These are phyloP conservation scores for Chorisops tibialis DNA, from an alignment of 2,888 invertebrate species.

Conservation along the genomic window DNA sequence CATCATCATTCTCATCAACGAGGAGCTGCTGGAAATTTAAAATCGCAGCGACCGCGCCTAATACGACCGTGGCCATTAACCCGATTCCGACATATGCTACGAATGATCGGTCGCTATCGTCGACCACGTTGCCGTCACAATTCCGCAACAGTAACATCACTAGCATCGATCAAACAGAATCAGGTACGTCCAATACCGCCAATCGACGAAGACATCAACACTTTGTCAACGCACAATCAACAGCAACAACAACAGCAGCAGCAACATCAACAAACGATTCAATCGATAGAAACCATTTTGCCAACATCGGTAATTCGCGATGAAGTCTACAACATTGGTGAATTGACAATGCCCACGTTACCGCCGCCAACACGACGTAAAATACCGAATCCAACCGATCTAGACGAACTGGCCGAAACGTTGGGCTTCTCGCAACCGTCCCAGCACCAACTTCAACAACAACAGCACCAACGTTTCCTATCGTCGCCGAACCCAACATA, in stretches of 20 bases:
- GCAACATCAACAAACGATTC: not conserved
- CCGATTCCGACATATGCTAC: constrained; percentile 48
- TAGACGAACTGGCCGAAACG: constrained; percentile 58
- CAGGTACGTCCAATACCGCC: constrained; percentile 49
- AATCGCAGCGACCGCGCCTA: constrained; percentile 34
- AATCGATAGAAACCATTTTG: constrained; percentile 44
- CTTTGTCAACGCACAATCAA: not conserved
- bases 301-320: constrained; percentile 50
- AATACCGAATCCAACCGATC: constrained; percentile 53
- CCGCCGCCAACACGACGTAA: constrained; percentile 54
- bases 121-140: constrained; percentile 46
- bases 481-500: constrained; percentile 40
- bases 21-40: constrained; percentile 6
- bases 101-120: constrained; percentile 49
- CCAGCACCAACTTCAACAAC: not conserved
- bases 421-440: constrained; percentile 54
- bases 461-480: constrained; percentile 40
- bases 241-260: not conserved
- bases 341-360: constrained; percentile 46
- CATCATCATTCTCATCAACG: constrained; percentile 1
- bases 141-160: constrained; percentile 29
- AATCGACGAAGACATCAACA: constrained; percentile 22
- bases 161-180: constrained; percentile 46
- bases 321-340: constrained; percentile 31
- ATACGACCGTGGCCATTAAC: constrained; percentile 44